phyloP scores from a whole-genome alignment of 1,140 invertebrate genomes.

The Grapholita molesta region DNA sequence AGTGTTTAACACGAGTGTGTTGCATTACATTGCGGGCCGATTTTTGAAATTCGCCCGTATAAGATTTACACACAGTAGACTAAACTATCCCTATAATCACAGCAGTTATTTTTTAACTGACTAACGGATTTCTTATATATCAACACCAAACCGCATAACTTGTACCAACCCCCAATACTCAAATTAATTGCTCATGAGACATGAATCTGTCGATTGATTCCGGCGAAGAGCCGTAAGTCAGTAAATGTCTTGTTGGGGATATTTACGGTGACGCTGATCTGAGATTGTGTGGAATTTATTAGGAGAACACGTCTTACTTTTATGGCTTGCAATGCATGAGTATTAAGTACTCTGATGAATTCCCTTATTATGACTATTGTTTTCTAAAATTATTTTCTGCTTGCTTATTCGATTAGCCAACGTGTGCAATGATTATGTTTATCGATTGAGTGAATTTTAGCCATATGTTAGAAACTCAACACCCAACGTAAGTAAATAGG shows the following conservation, averaged over 20 bases:
- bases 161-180: conserved; percentile 29
- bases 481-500: no score
- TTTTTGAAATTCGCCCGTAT: no score
- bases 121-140: not conserved
- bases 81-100: no score
- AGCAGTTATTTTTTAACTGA: not conserved
- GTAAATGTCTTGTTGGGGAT: conserved; percentile 32
- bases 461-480: no score
- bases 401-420: no score
- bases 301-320: not conserved
- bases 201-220: conserved; percentile 50
- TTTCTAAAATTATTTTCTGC: no score
- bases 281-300: not conserved
- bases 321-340: not conserved
- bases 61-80: no score
- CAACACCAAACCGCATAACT: conserved; percentile 17
- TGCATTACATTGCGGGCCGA: no score
- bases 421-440: no score
- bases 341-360: not conserved
- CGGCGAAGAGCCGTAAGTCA: conserved; percentile 43
- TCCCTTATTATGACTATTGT: no score
- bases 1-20: no score
- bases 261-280: conserved; percentile 34
- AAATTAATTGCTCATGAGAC: conserved; percentile 53
- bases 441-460: no score